Conservation (phyloP, 1,140 invertebrate genomes). For the Sitobion miscanthi region DNA sequence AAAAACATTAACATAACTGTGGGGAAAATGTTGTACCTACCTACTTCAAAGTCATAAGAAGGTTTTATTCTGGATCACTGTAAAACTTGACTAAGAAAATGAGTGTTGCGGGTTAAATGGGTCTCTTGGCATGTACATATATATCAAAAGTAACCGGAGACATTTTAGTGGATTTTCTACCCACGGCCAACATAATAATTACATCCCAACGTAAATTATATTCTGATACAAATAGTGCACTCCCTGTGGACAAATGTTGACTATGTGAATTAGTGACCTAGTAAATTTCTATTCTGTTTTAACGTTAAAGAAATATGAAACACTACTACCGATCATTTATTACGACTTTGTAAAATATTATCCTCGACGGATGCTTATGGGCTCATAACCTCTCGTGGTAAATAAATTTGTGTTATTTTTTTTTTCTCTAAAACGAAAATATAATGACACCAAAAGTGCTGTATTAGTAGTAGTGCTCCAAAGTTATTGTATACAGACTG, state of each 20-base stretch:
- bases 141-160: too few relatives aligned
- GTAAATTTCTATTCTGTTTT: not conserved
- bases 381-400: not conserved
- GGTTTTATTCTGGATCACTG: too few relatives aligned
- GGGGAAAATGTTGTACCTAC: too few relatives aligned
- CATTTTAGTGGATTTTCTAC: too few relatives aligned
- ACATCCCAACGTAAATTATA: too few relatives aligned
- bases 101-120: too few relatives aligned
- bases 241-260: not conserved
- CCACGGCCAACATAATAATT: too few relatives aligned
- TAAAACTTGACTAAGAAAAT: too few relatives aligned
- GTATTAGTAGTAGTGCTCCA: not conserved
- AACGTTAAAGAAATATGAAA: not conserved
- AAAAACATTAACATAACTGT: too few relatives aligned
- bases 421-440: not conserved
- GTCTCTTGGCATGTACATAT: too few relatives aligned
- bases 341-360: not conserved
- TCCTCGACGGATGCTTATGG: not conserved
- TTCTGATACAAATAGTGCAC: too few relatives aligned
- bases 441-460: not conserved
- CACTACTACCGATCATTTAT: not conserved
- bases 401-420: not conserved
- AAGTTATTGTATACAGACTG: not conserved
- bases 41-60: too few relatives aligned
- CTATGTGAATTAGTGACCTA: not conserved